A percentile compares a stretch with the other conserved stretches of the same genome.
These are phyloP conservation scores for Rhopalosiphum padi DNA, from an alignment of 1,140 invertebrate species.

Conservation along the genomic window DNA sequence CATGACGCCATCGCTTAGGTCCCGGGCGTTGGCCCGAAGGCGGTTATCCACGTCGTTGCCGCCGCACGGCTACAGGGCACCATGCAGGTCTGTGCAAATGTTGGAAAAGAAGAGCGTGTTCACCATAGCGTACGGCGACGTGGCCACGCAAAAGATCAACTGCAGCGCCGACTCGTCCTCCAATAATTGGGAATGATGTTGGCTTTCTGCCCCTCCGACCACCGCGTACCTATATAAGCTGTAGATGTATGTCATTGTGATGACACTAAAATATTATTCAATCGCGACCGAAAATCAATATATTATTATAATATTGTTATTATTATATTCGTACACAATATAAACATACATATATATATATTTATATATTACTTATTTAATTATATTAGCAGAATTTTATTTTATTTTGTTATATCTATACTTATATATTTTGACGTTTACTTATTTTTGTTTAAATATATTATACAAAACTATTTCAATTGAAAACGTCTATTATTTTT, in stretches of 20 bases:
- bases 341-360: background rate
- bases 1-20: slow-evolving; percentile 55
- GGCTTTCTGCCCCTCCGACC: background rate
- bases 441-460: background rate
- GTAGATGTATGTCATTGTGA: background rate
- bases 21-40: slow-evolving; percentile 42
- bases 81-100: slow-evolving; percentile 69
- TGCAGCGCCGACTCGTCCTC: slow-evolving; percentile 44
- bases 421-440: background rate
- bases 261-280: background rate
- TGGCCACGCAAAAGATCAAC: slow-evolving; percentile 68
- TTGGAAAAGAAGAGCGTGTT: slow-evolving; percentile 93
- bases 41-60: slow-evolving; percentile 37
- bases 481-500: background rate
- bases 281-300: background rate
- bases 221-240: background rate
- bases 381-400: slow-evolving; percentile 7
- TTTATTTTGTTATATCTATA: background rate
- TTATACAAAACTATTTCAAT: background rate
- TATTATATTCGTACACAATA: background rate
- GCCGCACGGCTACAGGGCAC: background rate
- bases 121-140: slow-evolving; percentile 89
- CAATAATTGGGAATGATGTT: slow-evolving; percentile 41
- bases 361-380: background rate
- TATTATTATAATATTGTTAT: background rate